These are phyloP conservation scores for Aspidoscelis tigris DNA, from an alignment of 2,113 vertebrate genomes.

Conservation along the genomic window DNA sequence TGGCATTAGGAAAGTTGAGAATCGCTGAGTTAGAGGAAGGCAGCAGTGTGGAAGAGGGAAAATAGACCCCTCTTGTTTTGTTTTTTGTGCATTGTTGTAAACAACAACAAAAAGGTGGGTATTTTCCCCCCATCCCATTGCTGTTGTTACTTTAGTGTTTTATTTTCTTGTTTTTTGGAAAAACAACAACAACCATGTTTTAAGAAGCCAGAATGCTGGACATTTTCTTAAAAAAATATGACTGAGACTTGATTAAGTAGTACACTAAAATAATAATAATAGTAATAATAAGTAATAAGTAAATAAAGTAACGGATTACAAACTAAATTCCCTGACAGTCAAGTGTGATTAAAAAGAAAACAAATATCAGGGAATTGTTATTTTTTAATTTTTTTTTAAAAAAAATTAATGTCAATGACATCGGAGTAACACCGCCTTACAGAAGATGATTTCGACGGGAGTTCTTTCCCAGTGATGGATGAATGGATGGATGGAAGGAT, in stretches of 20 bases:
- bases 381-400: slow-evolving; percentile 7
- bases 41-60: too few relatives aligned
- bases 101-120: slow-evolving; percentile 57
- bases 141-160: slow-evolving; percentile 32
- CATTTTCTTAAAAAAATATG: slow-evolving; percentile 78
- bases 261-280: slow-evolving; percentile 76
- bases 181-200: slow-evolving; percentile 85
- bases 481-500: too few relatives aligned
- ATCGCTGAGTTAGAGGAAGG: too few relatives aligned
- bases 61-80: slow-evolving; percentile 38
- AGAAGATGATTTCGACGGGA: neutral
- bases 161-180: slow-evolving; percentile 73
- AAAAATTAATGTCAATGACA: slow-evolving; percentile 84
- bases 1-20: too few relatives aligned
- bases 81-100: slow-evolving; percentile 28
- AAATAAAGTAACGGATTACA: slow-evolving; percentile 63
- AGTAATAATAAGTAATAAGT: neutral
- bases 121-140: neutral
- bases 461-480: neutral
- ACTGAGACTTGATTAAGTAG: slow-evolving; percentile 86
- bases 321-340: slow-evolving; percentile 85
- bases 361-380: slow-evolving; percentile 82
- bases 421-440: neutral
- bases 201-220: slow-evolving; percentile 89
- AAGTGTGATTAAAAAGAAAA: slow-evolving; percentile 61